These are phyloP conservation scores for Gobio occitaniae DNA, from an alignment of 2,797 vertebrate species.

Conservation along the genomic window DNA sequence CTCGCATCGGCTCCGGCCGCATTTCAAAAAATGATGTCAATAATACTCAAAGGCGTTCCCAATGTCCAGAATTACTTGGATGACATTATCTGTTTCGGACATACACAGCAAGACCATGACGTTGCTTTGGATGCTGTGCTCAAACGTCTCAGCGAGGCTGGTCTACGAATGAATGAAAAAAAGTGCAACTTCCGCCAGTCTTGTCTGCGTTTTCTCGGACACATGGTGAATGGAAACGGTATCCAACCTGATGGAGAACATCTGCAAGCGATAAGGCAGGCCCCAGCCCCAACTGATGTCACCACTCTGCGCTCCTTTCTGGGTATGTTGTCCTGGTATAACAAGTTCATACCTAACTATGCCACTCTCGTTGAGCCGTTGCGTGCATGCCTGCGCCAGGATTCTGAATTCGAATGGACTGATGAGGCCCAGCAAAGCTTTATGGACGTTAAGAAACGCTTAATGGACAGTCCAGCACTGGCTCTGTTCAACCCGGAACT, in stretches of 20 bases:
- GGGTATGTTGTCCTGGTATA: too few species aligned
- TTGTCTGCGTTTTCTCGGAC: background rate
- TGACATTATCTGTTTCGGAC: background rate
- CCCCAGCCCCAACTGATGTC: too few species aligned
- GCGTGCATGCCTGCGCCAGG: too few species aligned
- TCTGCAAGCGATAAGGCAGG: background rate
- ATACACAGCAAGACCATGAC: background rate
- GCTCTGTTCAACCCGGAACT: too few species aligned
- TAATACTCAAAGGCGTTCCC: background rate
- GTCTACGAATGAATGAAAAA: background rate
- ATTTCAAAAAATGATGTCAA: background rate
- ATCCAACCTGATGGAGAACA: background rate
- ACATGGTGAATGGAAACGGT: background rate
- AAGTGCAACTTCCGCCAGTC: background rate
- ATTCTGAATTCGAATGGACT: background rate
- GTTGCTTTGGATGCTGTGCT: background rate
- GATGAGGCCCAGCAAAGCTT: background rate
- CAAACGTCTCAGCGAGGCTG: background rate
- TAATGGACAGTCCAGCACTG: too few species aligned
- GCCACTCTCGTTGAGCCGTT: too few species aligned
- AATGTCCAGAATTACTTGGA: background rate
- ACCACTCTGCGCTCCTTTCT: too few species aligned
- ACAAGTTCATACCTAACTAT: too few species aligned
- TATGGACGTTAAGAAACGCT: background rate
- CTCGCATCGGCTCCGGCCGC: too few species aligned